These are phyloP conservation scores for Parotocinclus haroldoi DNA, from an alignment of 2,797 vertebrate genomes.

Conservation along the genomic window DNA sequence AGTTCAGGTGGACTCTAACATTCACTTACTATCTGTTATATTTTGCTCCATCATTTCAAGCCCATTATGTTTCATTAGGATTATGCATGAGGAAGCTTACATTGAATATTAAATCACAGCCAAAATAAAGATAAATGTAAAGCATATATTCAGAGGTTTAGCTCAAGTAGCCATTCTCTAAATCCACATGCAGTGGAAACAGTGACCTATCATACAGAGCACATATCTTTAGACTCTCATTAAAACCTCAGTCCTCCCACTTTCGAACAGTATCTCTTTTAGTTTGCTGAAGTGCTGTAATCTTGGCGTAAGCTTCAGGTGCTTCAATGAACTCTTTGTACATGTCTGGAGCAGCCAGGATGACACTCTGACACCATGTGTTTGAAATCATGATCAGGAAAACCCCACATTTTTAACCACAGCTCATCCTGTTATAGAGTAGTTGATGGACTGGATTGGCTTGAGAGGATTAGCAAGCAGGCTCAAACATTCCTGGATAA, in stretches of 20 bases:
- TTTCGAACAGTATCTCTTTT: conserved; percentile 39
- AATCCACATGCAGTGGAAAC: conserved; percentile 22
- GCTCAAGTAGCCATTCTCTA: conserved; percentile 13
- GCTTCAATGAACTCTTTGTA: conserved; percentile 34
- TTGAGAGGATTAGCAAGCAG: conserved; percentile 67
- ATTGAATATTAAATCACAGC: conserved; percentile 36
- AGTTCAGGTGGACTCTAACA: conserved; percentile 31
- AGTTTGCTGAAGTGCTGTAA: conserved; percentile 32
- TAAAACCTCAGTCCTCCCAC: conserved; percentile 39
- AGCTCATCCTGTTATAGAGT: conserved; percentile 58
- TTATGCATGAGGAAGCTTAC: conserved; percentile 28
- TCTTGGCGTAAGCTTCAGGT: conserved; percentile 30
- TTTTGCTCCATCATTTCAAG: conserved; percentile 23
- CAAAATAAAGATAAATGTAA: conserved; percentile 35
- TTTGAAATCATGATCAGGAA: conserved; percentile 48
- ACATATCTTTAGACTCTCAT: conserved; percentile 47
- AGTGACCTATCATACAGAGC: conserved; percentile 16
- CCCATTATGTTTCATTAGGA: conserved; percentile 42
- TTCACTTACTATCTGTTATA: conserved; percentile 16
- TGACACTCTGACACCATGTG: conserved; percentile 39
- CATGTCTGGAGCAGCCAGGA: conserved; percentile 42
- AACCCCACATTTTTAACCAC: conserved; percentile 22
- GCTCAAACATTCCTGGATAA: conserved; percentile 74
- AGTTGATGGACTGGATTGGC: conserved; percentile 61
- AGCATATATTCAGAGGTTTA: conserved; percentile 32